Evolutionary conservation across 2,797 vertebrate species (phyloP).

Genomic region (Basileuterus tristriatus): DNA sequence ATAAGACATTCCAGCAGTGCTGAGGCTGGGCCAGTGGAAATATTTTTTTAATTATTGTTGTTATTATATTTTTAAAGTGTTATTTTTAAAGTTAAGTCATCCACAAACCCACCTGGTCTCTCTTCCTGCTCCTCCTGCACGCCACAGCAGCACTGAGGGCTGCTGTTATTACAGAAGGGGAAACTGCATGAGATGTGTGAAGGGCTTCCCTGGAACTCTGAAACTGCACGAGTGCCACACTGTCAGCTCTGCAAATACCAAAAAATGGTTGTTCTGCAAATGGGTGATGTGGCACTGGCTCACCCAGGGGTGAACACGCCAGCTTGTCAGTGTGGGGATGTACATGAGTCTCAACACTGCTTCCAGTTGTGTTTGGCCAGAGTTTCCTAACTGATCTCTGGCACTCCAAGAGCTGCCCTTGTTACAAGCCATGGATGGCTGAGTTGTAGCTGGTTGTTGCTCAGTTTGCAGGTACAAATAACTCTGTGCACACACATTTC

Average conservation of each 20-base stretch:
- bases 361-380: not conserved
- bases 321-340: not conserved
- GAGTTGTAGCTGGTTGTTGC: not conserved
- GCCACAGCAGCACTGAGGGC: not conserved
- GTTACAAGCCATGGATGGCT: not conserved
- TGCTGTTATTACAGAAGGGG: not conserved
- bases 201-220: not conserved
- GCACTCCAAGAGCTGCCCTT: not conserved
- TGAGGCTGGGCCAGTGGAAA: not conserved
- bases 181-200: not conserved
- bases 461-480: not conserved
- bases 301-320: not conserved
- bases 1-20: not conserved
- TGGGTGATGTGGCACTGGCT: not conserved
- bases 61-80: not conserved
- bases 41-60: not conserved
- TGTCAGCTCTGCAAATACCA: not conserved
- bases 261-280: not conserved
- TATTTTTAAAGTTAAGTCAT: not conserved
- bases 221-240: not conserved
- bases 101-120: not conserved
- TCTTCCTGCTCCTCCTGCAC: not conserved
- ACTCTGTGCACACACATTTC: not conserved
- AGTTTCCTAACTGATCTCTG: not conserved
- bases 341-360: not conserved